Percentiles rank a stretch among this genome's conserved stretches.
Evolutionary conservation across 2,888 invertebrate genomes (phyloP).

Genomic region (Aricia artaxerxes): DNA sequence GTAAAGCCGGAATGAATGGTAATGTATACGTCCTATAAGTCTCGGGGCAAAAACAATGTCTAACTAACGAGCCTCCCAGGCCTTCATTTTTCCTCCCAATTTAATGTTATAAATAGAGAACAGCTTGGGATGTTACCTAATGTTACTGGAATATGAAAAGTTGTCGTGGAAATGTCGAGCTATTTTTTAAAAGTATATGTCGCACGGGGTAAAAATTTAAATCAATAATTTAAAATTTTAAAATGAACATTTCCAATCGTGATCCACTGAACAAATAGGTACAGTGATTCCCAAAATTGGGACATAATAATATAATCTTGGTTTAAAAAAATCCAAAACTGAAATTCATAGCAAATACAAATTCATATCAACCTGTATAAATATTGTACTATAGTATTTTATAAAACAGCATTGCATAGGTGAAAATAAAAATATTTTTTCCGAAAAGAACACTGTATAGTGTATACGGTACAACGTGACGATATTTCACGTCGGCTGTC

Average conservation of each 20-base stretch:
- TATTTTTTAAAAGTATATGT: not conserved
- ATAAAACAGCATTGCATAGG: not conserved
- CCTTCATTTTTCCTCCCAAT: constrained; percentile 63
- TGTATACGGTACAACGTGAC: not conserved
- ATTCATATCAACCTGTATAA: not conserved
- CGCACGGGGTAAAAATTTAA: too few relatives aligned
- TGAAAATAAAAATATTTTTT: not conserved
- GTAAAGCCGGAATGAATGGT: constrained; percentile 55
- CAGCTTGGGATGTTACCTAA: not conserved
- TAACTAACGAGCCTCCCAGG: constrained; percentile 61
- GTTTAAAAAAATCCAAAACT: too few relatives aligned
- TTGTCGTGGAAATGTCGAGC: not conserved
- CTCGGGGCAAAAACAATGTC: constrained; percentile 51
- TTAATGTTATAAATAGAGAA: constrained; percentile 39
- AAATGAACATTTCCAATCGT: too few relatives aligned
- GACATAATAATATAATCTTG: too few relatives aligned
- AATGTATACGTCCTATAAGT: constrained; percentile 64
- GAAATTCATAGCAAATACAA: not conserved
- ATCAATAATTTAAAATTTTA: too few relatives aligned
- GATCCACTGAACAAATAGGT: too few relatives aligned
- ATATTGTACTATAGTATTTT: not conserved
- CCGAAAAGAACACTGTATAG: not conserved
- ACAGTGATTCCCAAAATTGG: too few relatives aligned
- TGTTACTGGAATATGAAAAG: not conserved
- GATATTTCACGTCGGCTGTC: constrained; percentile 4